phyloP scores from a whole-genome alignment of 2,888 invertebrate genomes.

The Cheilosia urbana region DNA sequence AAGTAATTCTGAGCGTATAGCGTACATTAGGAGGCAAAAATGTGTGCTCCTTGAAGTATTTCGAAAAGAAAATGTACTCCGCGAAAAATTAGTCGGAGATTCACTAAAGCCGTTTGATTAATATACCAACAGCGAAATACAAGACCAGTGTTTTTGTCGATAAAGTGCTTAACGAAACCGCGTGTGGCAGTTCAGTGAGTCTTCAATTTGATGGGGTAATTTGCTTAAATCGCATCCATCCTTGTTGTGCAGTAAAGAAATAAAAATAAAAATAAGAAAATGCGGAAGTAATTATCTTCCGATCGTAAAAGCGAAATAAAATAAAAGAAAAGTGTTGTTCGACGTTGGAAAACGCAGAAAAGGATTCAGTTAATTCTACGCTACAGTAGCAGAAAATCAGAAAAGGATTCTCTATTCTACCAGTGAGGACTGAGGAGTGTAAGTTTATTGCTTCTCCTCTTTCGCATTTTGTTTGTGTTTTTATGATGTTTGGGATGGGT shows the following conservation, averaged over 20 bases:
- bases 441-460: slow-evolving; percentile 47
- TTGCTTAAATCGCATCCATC: slow-evolving; percentile 4
- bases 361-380: slow-evolving; percentile 37
- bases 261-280: slow-evolving; percentile 2
- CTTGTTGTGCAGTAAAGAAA: slow-evolving; percentile 1
- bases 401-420: slow-evolving; percentile 37
- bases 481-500: slow-evolving; percentile 3
- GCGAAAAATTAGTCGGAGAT: slow-evolving; percentile 14
- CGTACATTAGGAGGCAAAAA: slow-evolving; percentile 14
- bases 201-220: slow-evolving; percentile 1
- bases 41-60: not conserved
- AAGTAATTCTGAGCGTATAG: slow-evolving; percentile 1
- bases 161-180: not conserved
- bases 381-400: not conserved
- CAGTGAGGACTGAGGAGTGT: slow-evolving; percentile 16
- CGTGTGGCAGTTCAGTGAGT: slow-evolving; percentile 8
- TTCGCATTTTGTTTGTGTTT: slow-evolving; percentile 2
- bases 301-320: slow-evolving; percentile 22
- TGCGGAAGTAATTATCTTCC: slow-evolving; percentile 19
- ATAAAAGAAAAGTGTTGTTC: slow-evolving; percentile 15
- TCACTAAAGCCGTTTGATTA: not conserved
- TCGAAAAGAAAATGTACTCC: not conserved
- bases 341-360: slow-evolving; percentile 8
- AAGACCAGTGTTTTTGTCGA: slow-evolving; percentile 4
- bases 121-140: not conserved